A percentile compares a stretch with the other conserved stretches of the same genome.
These are phyloP conservation scores for Tillus elongatus DNA, from an alignment of 2,888 invertebrate genomes.

Conservation along the genomic window DNA sequence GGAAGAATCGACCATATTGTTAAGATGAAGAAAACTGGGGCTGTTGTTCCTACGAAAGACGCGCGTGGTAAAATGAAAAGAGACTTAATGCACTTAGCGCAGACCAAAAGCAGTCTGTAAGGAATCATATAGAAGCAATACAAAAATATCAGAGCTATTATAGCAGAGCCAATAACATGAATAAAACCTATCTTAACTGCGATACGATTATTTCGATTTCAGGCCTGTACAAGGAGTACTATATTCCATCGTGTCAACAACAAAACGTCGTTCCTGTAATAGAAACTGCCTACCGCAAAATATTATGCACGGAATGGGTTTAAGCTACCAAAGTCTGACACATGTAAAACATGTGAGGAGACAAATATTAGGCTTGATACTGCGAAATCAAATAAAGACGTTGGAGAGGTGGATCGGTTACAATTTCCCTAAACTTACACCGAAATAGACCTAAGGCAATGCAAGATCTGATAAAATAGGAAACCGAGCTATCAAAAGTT, in stretches of 20 bases:
- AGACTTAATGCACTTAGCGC: slow-evolving; percentile 11
- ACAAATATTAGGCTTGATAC: slow-evolving; percentile 6
- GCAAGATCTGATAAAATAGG: slow-evolving; percentile 14
- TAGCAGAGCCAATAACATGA: slow-evolving; percentile 13
- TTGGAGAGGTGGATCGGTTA: not conserved
- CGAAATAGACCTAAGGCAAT: slow-evolving; percentile 13
- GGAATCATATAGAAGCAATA: slow-evolving; percentile 13
- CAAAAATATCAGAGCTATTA: slow-evolving; percentile 18
- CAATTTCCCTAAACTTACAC: slow-evolving; percentile 12
- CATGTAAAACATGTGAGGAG: slow-evolving; percentile 16
- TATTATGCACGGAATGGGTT: slow-evolving; percentile 13
- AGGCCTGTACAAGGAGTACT: slow-evolving; percentile 5
- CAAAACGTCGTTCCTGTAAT: slow-evolving; percentile 8
- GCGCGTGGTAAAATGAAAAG: slow-evolving; percentile 13
- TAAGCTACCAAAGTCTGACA: slow-evolving; percentile 16
- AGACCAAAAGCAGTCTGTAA: slow-evolving; percentile 12
- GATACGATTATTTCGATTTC: slow-evolving; percentile 13
- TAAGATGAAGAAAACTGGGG: slow-evolving; percentile 10
- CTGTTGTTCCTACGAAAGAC: slow-evolving; percentile 10
- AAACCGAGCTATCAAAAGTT: slow-evolving; percentile 8
- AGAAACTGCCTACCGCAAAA: slow-evolving; percentile 11
- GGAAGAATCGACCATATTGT: slow-evolving; percentile 14
- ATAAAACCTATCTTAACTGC: slow-evolving; percentile 12
- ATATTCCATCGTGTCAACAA: slow-evolving; percentile 1
- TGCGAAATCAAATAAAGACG: not conserved